Evolutionary conservation across 2,113 vertebrate genomes (phyloP), one percentile per base, ranked within the genome.

Genomic region (Typhlomys cinereus): DNA sequence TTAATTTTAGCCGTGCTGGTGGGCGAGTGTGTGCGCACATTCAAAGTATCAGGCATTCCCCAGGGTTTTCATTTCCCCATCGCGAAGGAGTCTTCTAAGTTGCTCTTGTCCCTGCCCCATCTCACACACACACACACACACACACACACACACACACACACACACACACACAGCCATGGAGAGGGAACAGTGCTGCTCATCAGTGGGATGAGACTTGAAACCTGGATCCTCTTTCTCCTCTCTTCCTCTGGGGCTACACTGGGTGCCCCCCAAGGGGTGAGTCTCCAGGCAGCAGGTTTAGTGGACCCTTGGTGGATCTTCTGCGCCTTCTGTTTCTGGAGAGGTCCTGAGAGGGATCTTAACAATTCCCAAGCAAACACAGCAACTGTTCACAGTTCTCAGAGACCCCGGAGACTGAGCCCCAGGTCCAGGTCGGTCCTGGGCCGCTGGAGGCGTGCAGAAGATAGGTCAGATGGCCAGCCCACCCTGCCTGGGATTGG

Each of bases 151-250:
- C n/a, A n/a, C n/a, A n/a, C n/a, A n/a, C n/a, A n/a, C n/a, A n/a
- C n/a, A 54, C 48, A 31, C 82, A 44, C 17, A 1, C 39, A 5
- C 31, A 66, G 70, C 64, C 50, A 20, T 71, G 57, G 36, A n/a
- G 50, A 34, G 39, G 31, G 15, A 4, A 7, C 14, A 17, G 46
- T 39, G 62, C 50, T 34, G 44, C 41, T 36, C 18, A 6, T 0
- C 4, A 5, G 27, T 0, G 0, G 46, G 46, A 5, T 36, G 27
- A 17, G 54, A 10, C 48, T 46, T 0, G 0, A 11, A 67, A 44
- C 7, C 7, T 0, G 0, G 2, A 23, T 27, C 50, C 50, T 39
- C 59, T 29, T n/a, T n/a, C 29, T 71, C 52, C 25, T 34, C 67
- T 25, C 67, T 34, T 57, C 17, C n/a, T 36, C 46, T 67, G 46